phyloP scores from a whole-genome alignment of 2,797 vertebrate genomes.

The Nannoperca australis region DNA sequence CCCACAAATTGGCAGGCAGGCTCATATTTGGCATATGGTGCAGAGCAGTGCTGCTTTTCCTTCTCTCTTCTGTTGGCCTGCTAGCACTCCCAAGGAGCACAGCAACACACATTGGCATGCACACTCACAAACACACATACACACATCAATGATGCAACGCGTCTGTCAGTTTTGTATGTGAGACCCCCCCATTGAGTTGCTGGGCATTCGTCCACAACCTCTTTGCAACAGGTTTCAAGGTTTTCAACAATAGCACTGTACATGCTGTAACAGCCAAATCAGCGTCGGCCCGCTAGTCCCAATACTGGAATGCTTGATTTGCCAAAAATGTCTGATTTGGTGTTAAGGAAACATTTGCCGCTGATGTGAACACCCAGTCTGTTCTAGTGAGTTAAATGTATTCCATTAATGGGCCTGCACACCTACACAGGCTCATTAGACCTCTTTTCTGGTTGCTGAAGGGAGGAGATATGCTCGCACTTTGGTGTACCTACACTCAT shows the following conservation, averaged over 20 bases:
- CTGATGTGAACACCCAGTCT: neutral
- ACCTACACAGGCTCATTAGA: neutral
- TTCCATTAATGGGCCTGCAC: neutral
- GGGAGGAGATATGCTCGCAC: neutral
- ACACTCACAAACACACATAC: neutral
- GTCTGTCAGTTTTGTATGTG: constrained; percentile 57
- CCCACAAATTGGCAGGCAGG: constrained; percentile 82
- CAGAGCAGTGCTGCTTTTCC: constrained; percentile 76
- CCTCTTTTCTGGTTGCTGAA: neutral
- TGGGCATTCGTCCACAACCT: constrained; percentile 56
- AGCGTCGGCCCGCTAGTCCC: constrained; percentile 1
- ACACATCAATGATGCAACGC: constrained; percentile 42
- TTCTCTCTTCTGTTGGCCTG: constrained; percentile 77
- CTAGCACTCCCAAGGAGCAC: constrained; percentile 60
- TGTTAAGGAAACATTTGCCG: neutral
- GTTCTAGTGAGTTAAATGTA: neutral
- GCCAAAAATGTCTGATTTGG: neutral
- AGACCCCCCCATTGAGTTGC: constrained; percentile 41
- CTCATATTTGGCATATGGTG: constrained; percentile 84
- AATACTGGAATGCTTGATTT: neutral
- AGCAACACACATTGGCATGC: constrained; percentile 35
- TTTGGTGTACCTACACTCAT: constrained; percentile 1
- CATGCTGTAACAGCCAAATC: constrained; percentile 26
- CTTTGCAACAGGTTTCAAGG: constrained; percentile 66
- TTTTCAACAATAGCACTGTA: constrained; percentile 43